Evolutionary conservation across 1,140 invertebrate species (phyloP).

Genomic region (Halictus rubicundus): DNA sequence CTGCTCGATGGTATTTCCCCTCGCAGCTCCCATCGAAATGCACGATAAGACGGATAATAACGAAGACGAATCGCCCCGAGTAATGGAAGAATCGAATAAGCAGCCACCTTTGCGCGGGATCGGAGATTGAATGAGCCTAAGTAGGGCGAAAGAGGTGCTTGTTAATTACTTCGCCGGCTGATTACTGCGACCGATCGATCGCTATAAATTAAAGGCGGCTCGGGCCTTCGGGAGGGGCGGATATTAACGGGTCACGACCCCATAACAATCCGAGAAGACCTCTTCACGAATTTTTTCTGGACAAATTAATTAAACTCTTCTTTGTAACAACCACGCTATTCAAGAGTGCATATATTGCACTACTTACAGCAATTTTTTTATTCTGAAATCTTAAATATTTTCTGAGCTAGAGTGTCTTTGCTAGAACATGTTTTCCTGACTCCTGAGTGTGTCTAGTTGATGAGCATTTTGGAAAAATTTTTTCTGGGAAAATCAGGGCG

Average conservation of each 20-base stretch:
- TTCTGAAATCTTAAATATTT: no score
- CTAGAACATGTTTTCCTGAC: no score
- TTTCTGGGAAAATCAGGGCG: no score
- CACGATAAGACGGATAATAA: constrained; percentile 47
- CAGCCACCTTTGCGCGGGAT: constrained; percentile 54
- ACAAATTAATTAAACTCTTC: no score
- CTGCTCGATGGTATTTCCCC: constrained; percentile 35
- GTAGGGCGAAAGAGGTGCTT: constrained; percentile 53
- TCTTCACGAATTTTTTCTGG: no score
- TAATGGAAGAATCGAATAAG: constrained; percentile 60
- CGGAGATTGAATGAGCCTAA: constrained; percentile 45
- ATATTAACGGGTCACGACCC: background rate
- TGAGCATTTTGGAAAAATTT: no score
- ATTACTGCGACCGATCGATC: constrained; percentile 45
- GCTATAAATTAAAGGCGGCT: background rate
- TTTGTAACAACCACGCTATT: no score
- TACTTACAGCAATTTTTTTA: no score
- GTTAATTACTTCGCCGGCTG: constrained; percentile 65
- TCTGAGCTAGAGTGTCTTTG: no score
- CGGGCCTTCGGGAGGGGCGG: background rate
- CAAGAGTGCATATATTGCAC: no score
- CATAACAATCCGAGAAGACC: no score
- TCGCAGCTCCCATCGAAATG: constrained; percentile 32
- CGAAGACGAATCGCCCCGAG: constrained; percentile 66
- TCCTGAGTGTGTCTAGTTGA: no score